Evolutionary conservation across 64 coral and sea anemone species (phyloP).

Genomic region (Dendronephthya gigantea): DNA sequence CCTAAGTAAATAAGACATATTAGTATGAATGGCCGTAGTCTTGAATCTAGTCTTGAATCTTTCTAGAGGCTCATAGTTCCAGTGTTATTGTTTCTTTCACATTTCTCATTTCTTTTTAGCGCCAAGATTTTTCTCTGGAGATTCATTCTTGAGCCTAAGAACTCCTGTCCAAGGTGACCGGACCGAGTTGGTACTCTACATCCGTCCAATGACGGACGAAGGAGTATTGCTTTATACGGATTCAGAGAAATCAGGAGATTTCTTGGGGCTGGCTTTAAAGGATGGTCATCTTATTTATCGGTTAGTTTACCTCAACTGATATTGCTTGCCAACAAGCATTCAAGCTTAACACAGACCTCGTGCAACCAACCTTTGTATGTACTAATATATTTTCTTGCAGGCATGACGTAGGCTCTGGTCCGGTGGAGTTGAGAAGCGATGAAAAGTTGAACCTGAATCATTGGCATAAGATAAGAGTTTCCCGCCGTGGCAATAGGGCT

Average conservation of each 20-base stretch:
- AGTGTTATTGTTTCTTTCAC: background rate
- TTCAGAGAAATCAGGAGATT: background rate
- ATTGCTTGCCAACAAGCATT: too few relatives aligned
- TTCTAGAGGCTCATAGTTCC: too few relatives aligned
- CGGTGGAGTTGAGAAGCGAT: background rate
- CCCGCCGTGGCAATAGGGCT: background rate
- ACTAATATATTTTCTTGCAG: background rate
- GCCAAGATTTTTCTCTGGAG: background rate
- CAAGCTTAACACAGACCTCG: too few relatives aligned
- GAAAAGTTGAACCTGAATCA: background rate
- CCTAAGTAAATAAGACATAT: too few relatives aligned
- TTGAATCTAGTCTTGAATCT: too few relatives aligned
- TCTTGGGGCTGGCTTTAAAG: background rate
- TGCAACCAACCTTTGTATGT: too few relatives aligned
- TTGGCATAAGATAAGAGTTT: background rate
- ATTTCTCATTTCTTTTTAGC: background rate
- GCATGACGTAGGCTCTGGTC: background rate
- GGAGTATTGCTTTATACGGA: background rate
- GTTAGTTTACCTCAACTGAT: background rate
- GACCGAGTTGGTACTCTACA: background rate
- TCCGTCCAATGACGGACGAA: background rate
- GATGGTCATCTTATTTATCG: background rate
- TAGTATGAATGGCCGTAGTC: too few relatives aligned
- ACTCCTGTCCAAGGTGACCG: background rate
- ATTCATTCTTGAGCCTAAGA: background rate